Base-by-base conservation (phyloP, 1,140 invertebrate species). In the Hyles vespertilio region DNA sequence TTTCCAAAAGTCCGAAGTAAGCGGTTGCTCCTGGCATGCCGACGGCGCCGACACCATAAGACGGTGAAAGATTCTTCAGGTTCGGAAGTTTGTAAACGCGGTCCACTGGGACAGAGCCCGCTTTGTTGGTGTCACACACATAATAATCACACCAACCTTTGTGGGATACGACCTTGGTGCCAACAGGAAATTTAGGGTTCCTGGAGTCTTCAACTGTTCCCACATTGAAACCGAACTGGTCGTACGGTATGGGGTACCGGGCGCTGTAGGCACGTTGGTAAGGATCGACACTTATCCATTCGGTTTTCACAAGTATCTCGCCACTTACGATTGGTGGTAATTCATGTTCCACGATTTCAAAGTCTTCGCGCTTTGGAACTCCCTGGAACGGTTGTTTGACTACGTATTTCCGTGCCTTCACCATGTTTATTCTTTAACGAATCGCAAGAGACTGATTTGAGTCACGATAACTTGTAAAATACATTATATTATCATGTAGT, bases 1-100 rank as follows among this genome's bases (percentile, higher is more conserved):
- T 77, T 56, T 94, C 91, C 43, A 93, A 58, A 11, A 95, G 89
- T 0, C 94, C 94, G 79, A 94, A 94, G 72, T 93, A 94, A 0
- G 94, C 93, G 0, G 94, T 94, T 51, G 91, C 90, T 43, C 77
- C 77, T 0, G 73, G 66, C 75, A 78, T 77, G 3, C 77, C 75
- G 0, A 72, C 54, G 8, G 63, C 63, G 11, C 77, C 74, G 7
- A 80, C 32, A 3, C 58, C 77, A 1, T 72, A 47, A 34, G 75
- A 77, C 33, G 44, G 11, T 8, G 77, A 63, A 6, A 77, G 48
- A n/a, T 61, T 65, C 50, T 68, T 58, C 11, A 78, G 54, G 34
- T 72, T 58, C 0, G 77, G 75, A 8, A 76, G 34, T 12, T 69
- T 65, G 53, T 77, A 69, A 9, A 69, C 40, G 12, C 40, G 32